These are phyloP conservation scores for Tinamus guttatus DNA, from an alignment of 2,113 vertebrate genomes.

Conservation along the genomic window DNA sequence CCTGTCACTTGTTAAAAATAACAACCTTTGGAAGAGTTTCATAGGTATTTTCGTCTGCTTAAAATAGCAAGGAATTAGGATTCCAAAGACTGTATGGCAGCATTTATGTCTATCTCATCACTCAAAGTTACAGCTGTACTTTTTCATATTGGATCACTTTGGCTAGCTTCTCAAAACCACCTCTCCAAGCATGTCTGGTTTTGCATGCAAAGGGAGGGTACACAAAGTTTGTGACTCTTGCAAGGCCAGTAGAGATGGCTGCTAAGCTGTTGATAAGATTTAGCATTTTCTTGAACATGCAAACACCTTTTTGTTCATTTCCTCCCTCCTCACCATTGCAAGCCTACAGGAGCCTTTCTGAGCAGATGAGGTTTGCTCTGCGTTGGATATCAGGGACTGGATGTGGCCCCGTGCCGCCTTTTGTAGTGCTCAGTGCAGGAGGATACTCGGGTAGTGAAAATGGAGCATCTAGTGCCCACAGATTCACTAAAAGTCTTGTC, in stretches of 20 bases:
- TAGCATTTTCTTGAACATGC: not conserved
- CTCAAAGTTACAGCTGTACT: not conserved
- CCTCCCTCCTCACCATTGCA: not conserved
- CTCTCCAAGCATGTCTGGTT: not conserved
- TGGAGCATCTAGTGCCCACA: not conserved
- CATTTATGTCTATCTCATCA: not conserved
- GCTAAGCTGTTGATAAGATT: accelerated
- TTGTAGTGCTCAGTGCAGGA: not conserved
- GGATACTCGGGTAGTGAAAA: not conserved
- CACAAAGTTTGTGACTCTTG: not conserved
- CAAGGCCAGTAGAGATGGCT: not conserved
- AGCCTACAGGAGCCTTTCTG: not conserved
- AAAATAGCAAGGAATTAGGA: not conserved
- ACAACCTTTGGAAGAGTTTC: not conserved
- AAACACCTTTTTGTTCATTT: not conserved
- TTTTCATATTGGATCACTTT: not conserved
- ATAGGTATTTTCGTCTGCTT: not conserved
- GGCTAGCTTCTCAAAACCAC: not conserved
- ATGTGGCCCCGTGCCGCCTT: not conserved
- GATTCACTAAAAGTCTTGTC: not conserved
- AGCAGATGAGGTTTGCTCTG: not conserved
- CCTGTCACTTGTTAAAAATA: not conserved
- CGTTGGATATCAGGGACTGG: too few relatives aligned
- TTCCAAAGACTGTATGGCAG: not conserved
- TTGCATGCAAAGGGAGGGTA: not conserved